Evolutionary conservation across 2,113 vertebrate species (phyloP).

Genomic region (Nothocercus nigrocapillus): DNA sequence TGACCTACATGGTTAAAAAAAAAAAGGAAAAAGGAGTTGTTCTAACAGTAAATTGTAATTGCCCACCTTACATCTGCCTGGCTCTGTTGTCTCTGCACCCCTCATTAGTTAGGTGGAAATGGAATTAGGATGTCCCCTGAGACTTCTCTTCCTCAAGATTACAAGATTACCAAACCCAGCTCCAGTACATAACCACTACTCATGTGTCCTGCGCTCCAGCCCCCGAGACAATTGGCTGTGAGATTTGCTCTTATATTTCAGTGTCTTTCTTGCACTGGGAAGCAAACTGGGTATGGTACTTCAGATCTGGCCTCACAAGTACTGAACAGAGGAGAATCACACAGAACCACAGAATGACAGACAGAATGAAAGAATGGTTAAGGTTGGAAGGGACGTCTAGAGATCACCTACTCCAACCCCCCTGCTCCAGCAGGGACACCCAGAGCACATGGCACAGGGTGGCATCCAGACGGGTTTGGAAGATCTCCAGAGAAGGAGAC

Average conservation of each 20-base stretch:
- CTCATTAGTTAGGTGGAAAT: neutral
- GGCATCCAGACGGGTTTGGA: no score
- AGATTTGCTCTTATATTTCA: neutral
- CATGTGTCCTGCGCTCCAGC: neutral
- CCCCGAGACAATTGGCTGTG: fast-evolving
- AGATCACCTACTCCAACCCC: no score
- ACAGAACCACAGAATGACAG: no score
- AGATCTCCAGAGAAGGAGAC: no score
- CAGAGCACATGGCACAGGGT: no score
- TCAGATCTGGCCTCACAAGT: neutral
- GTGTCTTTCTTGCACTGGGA: neutral
- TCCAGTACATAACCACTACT: neutral
- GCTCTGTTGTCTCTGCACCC: neutral
- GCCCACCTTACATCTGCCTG: neutral
- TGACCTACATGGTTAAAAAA: neutral
- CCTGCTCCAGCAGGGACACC: no score
- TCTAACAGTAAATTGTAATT: neutral
- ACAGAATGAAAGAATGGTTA: no score
- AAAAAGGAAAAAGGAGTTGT: neutral
- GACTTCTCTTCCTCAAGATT: neutral
- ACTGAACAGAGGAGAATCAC: neutral
- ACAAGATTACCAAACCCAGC: neutral
- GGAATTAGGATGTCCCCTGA: fast-evolving
- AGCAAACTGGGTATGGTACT: neutral
- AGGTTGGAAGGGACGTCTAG: no score